Conservation (phyloP, 2,888 invertebrate species). For the Diabrotica balteata region DNA sequence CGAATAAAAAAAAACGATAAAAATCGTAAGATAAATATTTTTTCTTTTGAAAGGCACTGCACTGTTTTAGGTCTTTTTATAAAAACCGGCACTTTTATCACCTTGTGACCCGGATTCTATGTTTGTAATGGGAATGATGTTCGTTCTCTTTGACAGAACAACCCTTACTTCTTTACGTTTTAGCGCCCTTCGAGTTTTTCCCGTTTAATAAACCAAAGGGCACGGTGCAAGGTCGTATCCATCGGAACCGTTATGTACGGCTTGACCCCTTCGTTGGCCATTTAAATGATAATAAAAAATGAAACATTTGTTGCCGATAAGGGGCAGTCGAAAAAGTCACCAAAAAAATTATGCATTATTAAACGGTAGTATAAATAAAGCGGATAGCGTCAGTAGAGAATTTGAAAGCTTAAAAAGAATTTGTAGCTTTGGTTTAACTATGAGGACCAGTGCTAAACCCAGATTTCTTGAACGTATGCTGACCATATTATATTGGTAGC, state of each 20-base stretch:
- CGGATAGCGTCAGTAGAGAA: too few relatives aligned
- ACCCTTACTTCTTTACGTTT: constrained; percentile 30
- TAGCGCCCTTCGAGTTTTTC: constrained; percentile 16
- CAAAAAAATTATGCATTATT: constrained; percentile 15
- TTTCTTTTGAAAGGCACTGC: background rate
- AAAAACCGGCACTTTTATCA: constrained; percentile 40
- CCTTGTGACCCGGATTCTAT: constrained; percentile 35
- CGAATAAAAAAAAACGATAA: too few relatives aligned
- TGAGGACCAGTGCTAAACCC: too few relatives aligned
- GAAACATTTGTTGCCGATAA: too few relatives aligned
- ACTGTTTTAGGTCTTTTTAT: background rate
- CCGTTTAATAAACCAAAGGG: constrained; percentile 16
- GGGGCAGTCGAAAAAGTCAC: too few relatives aligned
- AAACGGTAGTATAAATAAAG: background rate
- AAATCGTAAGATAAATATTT: too few relatives aligned
- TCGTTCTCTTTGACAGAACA: constrained; percentile 25
- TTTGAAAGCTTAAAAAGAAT: too few relatives aligned
- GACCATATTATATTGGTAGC: too few relatives aligned
- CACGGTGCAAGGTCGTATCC: constrained; percentile 3
- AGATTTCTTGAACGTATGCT: too few relatives aligned
- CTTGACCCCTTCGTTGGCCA: background rate
- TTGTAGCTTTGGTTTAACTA: too few relatives aligned
- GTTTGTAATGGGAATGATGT: constrained; percentile 35
- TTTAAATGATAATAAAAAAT: background rate
- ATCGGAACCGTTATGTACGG: background rate